Evolutionary conservation across 1,140 invertebrate species (phyloP).

Genomic region (Plutomurus gul): DNA sequence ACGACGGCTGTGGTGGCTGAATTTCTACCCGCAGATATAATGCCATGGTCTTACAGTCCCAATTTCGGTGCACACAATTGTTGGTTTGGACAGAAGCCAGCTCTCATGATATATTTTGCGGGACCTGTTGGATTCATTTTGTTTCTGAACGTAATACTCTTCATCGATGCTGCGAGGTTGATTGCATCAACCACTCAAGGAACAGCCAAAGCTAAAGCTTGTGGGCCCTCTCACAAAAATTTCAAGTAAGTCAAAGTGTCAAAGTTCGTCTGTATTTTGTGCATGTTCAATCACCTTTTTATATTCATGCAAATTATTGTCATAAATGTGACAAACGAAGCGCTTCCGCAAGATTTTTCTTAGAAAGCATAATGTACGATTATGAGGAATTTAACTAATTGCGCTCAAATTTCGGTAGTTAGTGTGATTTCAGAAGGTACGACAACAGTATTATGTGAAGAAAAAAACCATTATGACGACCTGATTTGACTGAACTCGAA

Average conservation of each 20-base stretch:
- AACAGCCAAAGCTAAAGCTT: conserved; percentile 56
- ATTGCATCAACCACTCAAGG: conserved; percentile 61
- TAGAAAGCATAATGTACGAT: too few species aligned
- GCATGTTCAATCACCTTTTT: background rate
- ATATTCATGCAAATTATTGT: background rate
- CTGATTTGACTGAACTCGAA: too few species aligned
- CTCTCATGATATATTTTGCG: conserved; percentile 64
- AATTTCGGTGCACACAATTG: conserved; percentile 61
- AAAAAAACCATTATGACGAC: too few species aligned
- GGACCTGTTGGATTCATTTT: conserved; percentile 61
- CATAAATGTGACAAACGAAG: too few species aligned
- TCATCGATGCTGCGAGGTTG: conserved; percentile 61
- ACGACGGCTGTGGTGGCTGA: conserved; percentile 61
- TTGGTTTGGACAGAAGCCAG: conserved; percentile 63
- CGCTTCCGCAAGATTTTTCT: too few species aligned
- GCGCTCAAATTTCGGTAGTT: too few species aligned
- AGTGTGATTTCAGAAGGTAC: too few species aligned
- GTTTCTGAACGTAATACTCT: conserved; percentile 62
- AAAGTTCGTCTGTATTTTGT: background rate
- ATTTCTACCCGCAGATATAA: conserved; percentile 55
- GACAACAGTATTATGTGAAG: too few species aligned
- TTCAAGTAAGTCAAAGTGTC: conserved; percentile 54
- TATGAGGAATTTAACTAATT: too few species aligned
- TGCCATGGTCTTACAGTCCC: conserved; percentile 58
- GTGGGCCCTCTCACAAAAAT: conserved; percentile 54